A percentile compares a stretch with the other conserved stretches of the same genome.
Evolutionary conservation across 53 echinoderm and acorn worm species (phyloP).

Genomic region (Hippasteria phrygiana): DNA sequence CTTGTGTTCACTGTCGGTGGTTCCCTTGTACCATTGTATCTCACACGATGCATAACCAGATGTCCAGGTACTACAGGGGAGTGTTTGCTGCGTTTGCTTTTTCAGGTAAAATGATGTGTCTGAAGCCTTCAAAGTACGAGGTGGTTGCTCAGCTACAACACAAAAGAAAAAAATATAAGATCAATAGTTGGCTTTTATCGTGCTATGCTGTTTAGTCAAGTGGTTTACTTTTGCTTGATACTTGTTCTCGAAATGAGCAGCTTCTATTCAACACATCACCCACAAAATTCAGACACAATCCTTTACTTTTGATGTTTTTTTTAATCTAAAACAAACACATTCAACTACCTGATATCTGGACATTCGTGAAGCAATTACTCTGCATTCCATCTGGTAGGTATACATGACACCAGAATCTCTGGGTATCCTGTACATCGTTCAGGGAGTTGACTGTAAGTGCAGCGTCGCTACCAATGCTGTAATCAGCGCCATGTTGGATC

Average conservation of each 20-base stretch:
- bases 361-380: constrained; percentile 23
- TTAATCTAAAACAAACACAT: neutral
- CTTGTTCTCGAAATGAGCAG: too few relatives aligned
- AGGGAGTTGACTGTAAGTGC: constrained; percentile 18
- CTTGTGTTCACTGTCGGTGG: too few relatives aligned
- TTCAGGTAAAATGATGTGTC: neutral
- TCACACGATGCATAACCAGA: constrained; percentile 2
- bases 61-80: constrained; percentile 1
- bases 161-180: neutral
- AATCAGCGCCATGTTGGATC: constrained; percentile 5
- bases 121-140: neutral
- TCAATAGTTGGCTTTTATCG: too few relatives aligned
- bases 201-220: too few relatives aligned
- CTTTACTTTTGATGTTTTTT: too few relatives aligned
- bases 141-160: neutral
- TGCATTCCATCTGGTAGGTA: neutral
- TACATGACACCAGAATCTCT: constrained; percentile 37
- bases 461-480: neutral
- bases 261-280: too few relatives aligned
- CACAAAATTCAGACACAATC: too few relatives aligned
- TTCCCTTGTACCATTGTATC: neutral
- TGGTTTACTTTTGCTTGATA: too few relatives aligned
- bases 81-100: neutral
- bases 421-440: neutral
- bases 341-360: neutral